Base-by-base conservation (phyloP, 2,797 vertebrate genomes). In the Galago senegalensis region DNA sequence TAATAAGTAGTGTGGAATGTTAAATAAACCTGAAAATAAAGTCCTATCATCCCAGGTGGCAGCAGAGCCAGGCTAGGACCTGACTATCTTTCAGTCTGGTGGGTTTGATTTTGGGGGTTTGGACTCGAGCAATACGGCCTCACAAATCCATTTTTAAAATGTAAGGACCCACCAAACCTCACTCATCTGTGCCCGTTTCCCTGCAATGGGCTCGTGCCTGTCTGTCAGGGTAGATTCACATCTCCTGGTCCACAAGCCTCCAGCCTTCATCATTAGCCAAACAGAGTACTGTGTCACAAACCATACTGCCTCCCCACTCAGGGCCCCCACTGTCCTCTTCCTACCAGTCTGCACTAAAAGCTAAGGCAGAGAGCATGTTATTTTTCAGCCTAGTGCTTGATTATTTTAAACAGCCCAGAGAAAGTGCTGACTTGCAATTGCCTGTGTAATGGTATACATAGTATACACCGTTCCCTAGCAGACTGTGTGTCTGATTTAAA, bases 111-210 rank as follows among this genome's bases (percentile, higher is more conserved):
- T 84, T 81, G 87, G 40, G 58, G 75, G 7, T 86, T 69, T 91
- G 37, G 23, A 67, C 10, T 12, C 21, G 3, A 81, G 46, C 29
- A 46, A 73, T 94, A 70, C 18, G 91, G 65, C 56, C 34, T 81
- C 73, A 65, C 29, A 63, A 95, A 61, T 65, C 29, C 58, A 67
- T 37, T 67, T 87, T 87, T 72, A 46, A 69, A 94, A 87, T 73
- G 73, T 10, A 4, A 75, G 46, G 37, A 37, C 17, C 3, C 73
- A 43, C 43, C 76, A 49, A 91, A 67, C 43, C 77, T 67, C 69
- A 72, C 16, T 46, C 67, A 20, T 37, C 49, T 82, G 46, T 5
- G 56, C 73, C 58, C 43, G 18, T 17, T 56, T 61, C 69, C 56
- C 34, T 60, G 49, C 14, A 46, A 58, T 31, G n/a, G 37, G 21